Conservation (phyloP, 2,113 vertebrate genomes). For the Progne subis region DNA sequence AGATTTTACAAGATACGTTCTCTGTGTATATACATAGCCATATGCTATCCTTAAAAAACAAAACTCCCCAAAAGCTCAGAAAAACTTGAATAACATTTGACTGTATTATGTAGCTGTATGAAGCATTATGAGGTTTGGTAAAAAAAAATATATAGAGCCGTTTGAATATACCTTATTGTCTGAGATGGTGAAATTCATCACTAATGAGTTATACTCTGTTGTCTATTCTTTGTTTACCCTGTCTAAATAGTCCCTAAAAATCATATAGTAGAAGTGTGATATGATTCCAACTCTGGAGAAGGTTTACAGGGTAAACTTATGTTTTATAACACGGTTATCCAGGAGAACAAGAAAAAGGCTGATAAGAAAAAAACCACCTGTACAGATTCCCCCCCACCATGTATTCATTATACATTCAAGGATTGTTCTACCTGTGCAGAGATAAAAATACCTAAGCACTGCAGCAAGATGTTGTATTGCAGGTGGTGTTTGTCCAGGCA, state of each 20-base stretch:
- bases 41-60: neutral
- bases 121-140: neutral
- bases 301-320: neutral
- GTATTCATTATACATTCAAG: neutral
- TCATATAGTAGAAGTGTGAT: neutral
- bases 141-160: neutral
- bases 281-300: neutral
- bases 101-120: neutral
- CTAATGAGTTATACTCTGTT: neutral
- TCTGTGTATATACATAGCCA: no score
- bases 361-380: neutral
- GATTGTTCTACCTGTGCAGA: neutral
- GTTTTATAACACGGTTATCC: neutral
- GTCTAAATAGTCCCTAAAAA: neutral
- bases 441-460: slow-evolving; percentile 23
- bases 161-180: neutral
- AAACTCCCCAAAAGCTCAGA: neutral
- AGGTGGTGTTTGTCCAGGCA: neutral
- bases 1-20: neutral
- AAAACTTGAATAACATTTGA: neutral
- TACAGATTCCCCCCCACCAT: neutral
- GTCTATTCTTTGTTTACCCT: neutral
- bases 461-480: slow-evolving; percentile 7
- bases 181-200: neutral
- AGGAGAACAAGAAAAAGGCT: neutral